Conservation (phyloP, 1,140 invertebrate genomes). For the Drosophila arawakana region DNA sequence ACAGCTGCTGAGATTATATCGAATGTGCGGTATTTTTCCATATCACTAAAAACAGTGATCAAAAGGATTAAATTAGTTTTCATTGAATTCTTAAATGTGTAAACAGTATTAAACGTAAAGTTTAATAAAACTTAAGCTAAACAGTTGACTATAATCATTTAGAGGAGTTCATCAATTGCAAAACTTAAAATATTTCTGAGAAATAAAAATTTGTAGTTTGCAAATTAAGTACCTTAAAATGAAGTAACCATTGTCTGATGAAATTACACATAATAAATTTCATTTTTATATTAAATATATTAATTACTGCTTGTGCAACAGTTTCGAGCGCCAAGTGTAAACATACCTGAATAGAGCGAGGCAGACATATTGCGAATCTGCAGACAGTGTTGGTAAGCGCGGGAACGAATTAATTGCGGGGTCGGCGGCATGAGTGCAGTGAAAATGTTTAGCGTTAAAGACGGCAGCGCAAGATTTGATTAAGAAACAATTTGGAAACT, state of each 20-base stretch:
- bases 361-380: slow-evolving; percentile 52
- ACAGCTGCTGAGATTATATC: slow-evolving; percentile 25
- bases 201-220: too few species aligned
- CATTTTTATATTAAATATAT: neutral
- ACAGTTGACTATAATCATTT: too few species aligned
- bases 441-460: slow-evolving; percentile 76
- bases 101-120: too few species aligned
- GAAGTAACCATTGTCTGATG: too few species aligned
- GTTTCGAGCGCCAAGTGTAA: slow-evolving; percentile 46
- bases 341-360: slow-evolving; percentile 26
- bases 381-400: slow-evolving; percentile 60
- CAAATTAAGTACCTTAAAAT: too few species aligned
- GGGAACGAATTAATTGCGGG: slow-evolving; percentile 45
- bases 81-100: neutral
- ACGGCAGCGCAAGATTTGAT: slow-evolving; percentile 66
- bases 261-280: too few species aligned
- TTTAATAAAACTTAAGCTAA: too few species aligned
- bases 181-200: too few species aligned
- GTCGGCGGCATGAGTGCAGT: slow-evolving; percentile 61
- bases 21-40: neutral
- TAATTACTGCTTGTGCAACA: slow-evolving; percentile 30
- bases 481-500: slow-evolving; percentile 63
- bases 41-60: neutral
- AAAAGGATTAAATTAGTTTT: neutral
- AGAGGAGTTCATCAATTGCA: too few species aligned